Evolutionary conservation across 2,797 vertebrate genomes (phyloP).

Genomic region (Helostoma temminkii): DNA sequence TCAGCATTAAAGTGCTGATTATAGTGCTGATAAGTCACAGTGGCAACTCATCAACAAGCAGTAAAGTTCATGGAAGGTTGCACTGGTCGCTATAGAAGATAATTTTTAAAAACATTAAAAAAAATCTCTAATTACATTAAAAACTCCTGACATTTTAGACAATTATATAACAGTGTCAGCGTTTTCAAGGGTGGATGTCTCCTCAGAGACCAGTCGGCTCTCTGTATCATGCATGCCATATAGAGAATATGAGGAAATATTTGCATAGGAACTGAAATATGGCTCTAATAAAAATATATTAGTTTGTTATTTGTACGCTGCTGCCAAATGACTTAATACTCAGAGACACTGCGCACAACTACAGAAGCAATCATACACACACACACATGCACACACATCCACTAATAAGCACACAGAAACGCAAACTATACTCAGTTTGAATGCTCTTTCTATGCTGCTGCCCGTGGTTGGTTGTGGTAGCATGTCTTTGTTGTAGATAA

Average conservation of each 20-base stretch:
- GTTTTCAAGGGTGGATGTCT: slow-evolving; percentile 61
- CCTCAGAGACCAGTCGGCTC: slow-evolving; percentile 30
- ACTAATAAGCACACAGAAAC: slow-evolving; percentile 39
- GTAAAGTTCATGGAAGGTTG: background rate
- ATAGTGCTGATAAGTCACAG: background rate
- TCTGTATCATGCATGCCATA: slow-evolving; percentile 62
- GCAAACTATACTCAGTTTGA: slow-evolving; percentile 45
- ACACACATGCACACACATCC: slow-evolving; percentile 19
- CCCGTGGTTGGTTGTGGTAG: slow-evolving; percentile 77
- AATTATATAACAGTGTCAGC: background rate
- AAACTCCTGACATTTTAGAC: background rate
- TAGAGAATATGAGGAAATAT: slow-evolving; percentile 52
- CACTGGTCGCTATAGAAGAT: background rate
- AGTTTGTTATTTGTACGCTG: slow-evolving; percentile 70
- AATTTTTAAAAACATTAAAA: background rate
- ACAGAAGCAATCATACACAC: slow-evolving; percentile 64
- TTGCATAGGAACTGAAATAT: slow-evolving; percentile 63
- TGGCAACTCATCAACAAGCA: slow-evolving; percentile 21
- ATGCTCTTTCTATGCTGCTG: slow-evolving; percentile 72
- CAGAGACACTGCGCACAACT: slow-evolving; percentile 63
- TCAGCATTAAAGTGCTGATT: background rate
- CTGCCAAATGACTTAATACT: slow-evolving; percentile 65
- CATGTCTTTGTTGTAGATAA: slow-evolving; percentile 77
- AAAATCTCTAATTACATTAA: background rate
- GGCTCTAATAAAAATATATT: slow-evolving; percentile 58